A percentile compares a stretch with the other conserved stretches of the same genome.
Evolutionary conservation across 2,113 vertebrate genomes (phyloP).

Genomic region (Semicossyphus pulcher): DNA sequence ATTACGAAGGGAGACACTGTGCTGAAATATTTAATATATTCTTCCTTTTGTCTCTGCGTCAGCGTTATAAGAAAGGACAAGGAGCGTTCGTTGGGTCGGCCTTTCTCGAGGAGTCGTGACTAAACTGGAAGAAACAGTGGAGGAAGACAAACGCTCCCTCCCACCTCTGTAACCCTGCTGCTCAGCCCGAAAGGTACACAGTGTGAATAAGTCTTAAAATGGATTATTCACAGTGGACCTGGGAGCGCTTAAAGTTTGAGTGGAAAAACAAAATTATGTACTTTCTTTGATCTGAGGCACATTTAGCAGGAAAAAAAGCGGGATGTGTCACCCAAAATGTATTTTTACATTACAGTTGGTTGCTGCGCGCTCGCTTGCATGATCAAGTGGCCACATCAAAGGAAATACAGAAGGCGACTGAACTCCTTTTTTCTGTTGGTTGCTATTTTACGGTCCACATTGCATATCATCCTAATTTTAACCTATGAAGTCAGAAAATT

Average conservation of each 20-base stretch:
- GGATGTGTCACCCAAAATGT: constrained; percentile 57
- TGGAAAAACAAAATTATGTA: constrained; percentile 64
- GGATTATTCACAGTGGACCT: constrained; percentile 66
- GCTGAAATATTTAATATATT: constrained; percentile 65
- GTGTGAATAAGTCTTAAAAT: constrained; percentile 62
- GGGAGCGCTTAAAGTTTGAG: constrained; percentile 53
- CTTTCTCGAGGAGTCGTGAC: constrained; percentile 56
- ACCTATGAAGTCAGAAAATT: constrained; percentile 24
- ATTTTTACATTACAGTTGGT: constrained; percentile 58
- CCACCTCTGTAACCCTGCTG: constrained; percentile 41
- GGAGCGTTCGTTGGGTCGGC: constrained; percentile 12
- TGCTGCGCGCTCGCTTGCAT: constrained; percentile 55
- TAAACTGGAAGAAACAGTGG: constrained; percentile 47
- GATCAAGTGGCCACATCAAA: constrained; percentile 70
- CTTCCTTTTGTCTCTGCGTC: constrained; percentile 37
- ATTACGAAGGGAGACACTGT: constrained; percentile 10
- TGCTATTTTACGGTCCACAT: constrained; percentile 34
- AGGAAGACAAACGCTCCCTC: constrained; percentile 49
- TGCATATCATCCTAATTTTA: constrained; percentile 37
- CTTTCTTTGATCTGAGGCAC: constrained; percentile 71
- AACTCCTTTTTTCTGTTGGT: constrained; percentile 26
- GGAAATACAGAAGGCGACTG: constrained; percentile 30
- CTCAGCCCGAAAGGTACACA: constrained; percentile 53
- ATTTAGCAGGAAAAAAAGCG: constrained; percentile 62
- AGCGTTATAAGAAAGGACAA: constrained; percentile 55